Percentiles rank a stretch among this genome's conserved stretches.
Conservation (phyloP, 2,797 vertebrate genomes). For the Spinus olivaceus region DNA sequence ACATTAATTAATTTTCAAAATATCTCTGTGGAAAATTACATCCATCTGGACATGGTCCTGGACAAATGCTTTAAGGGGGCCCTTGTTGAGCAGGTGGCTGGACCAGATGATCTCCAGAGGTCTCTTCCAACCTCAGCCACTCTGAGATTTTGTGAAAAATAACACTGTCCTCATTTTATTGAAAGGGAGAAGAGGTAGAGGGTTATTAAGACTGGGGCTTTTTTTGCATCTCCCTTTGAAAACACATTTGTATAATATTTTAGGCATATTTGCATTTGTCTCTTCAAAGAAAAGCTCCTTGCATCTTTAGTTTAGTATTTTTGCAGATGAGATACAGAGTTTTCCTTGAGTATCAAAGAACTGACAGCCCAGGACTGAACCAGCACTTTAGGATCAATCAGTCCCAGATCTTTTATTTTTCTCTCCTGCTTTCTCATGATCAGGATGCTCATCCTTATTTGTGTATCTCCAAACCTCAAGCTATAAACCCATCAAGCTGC, state of each 20-base stretch:
- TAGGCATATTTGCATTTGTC: neutral
- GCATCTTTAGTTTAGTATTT: neutral
- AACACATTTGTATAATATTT: neutral
- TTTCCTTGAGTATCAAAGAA: neutral
- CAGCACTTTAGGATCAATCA: neutral
- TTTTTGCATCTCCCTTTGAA: neutral
- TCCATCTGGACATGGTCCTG: neutral
- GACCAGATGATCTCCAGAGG: neutral
- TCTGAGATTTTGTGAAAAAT: neutral
- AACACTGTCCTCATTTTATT: neutral
- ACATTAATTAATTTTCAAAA: slow-evolving; percentile 16
- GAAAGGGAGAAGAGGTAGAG: neutral
- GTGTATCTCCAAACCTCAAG: neutral
- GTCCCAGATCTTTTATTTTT: neutral
- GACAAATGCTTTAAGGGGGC: neutral
- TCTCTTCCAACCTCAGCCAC: neutral
- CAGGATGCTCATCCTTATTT: neutral
- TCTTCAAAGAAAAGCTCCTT: neutral
- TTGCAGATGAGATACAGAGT: neutral
- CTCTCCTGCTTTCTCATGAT: neutral
- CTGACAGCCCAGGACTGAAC: neutral
- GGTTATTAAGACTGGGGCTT: neutral
- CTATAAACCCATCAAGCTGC: neutral
- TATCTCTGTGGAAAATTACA: neutral
- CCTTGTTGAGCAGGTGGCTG: neutral